Evolutionary conservation across 1,140 invertebrate species (phyloP), one percentile per base, ranked within the genome.

Genomic region (Fopius arisanus): DNA sequence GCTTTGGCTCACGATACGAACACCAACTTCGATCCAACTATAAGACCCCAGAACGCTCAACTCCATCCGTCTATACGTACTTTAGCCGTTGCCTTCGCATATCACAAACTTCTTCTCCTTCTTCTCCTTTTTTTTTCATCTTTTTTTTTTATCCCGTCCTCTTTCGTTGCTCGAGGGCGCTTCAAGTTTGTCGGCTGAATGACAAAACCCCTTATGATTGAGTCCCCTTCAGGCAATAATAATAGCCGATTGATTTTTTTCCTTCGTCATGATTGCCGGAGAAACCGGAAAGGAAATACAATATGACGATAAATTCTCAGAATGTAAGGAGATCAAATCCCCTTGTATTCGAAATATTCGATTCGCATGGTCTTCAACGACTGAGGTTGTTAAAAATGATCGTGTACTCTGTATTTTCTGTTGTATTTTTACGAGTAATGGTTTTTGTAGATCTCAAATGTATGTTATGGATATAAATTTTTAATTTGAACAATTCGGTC

Each of bases 1-100:
- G 43, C 67, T 67, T n/a, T 40, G 12, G 19, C 28, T 26, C 26
- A 10, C 67, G 67, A 48, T 68, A 68, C 67, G 43, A 43, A 68
- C 40, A 68, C 67, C 29, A 68, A 19, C n/a, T 41, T 68, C 37
- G 67, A 68, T 68, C 67, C 21, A 68, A 40, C 67, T 48, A 41
- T 59, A 59, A 26, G 26, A 28, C 29, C 67, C 23, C 37, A 23
- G 43, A 68, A 41, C 67, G 67, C 26, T 28, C 67, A 68, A 41
- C 67, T 28, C 16, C 37, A n/a, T 68, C 37, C 31, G 26, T 28
- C 67, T 48, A 28, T 40, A 40, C n/a, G 37, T 68, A 43, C 29
- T 40, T 48, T 28, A 68, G 3, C n/a, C 67, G 12, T 41, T 26
- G 21, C 54, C 23, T 2, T 28, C 23, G 19, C 54, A 28, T 37